Conservation (phyloP, 2,797 vertebrate genomes). For the Rhinophrynus dorsalis region DNA sequence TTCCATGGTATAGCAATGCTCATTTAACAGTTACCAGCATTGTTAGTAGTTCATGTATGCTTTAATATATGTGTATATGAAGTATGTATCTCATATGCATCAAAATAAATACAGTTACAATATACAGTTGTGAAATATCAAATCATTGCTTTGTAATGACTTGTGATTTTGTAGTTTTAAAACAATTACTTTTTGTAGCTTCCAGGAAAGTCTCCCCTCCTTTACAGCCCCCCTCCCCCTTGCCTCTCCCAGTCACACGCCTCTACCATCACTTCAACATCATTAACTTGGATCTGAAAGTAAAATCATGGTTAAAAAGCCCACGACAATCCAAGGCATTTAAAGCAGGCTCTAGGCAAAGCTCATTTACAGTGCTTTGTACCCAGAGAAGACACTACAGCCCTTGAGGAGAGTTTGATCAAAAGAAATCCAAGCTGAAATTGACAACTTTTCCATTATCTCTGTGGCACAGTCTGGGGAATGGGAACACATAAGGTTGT, state of each 20-base stretch:
- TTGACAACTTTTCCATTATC: neutral
- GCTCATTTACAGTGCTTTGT: slow-evolving; percentile 1
- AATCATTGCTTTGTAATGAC: neutral
- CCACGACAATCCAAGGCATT: slow-evolving; percentile 42
- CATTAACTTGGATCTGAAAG: slow-evolving; percentile 29
- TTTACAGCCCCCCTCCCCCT: slow-evolving; percentile 32
- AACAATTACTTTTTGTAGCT: neutral
- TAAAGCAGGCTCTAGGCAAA: slow-evolving; percentile 33
- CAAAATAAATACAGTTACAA: no score
- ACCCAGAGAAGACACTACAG: neutral
- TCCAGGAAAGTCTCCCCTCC: slow-evolving; percentile 2
- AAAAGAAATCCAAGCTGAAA: slow-evolving; percentile 1
- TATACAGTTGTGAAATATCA: no score
- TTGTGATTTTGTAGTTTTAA: neutral
- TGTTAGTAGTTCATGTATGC: no score
- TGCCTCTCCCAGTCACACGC: slow-evolving; percentile 29
- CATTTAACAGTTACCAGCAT: no score
- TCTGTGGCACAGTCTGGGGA: neutral
- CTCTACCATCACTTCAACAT: slow-evolving; percentile 31
- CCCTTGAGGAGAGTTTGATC: slow-evolving; percentile 31
- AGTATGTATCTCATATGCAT: no score
- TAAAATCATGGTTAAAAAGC: slow-evolving; percentile 34
- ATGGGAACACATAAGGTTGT: slow-evolving; percentile 38
- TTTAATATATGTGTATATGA: no score
- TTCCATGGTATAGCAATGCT: no score